phyloP scores from a whole-genome alignment of 1,140 invertebrate species.

The Diploscapter pachys region DNA sequence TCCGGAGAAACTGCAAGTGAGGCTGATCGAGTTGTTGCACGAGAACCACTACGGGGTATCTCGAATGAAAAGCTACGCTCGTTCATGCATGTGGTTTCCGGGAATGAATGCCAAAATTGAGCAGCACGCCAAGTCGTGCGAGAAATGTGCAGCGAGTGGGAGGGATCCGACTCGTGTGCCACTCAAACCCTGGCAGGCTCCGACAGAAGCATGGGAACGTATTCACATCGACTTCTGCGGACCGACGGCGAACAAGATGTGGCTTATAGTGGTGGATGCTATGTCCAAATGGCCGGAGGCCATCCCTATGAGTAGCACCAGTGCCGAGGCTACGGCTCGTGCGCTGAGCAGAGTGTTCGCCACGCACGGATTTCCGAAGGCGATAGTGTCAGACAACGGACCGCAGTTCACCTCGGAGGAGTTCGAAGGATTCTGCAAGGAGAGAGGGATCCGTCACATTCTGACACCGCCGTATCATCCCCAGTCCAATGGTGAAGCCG shows the following conservation, averaged over 20 bases:
- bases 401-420: conserved; percentile 52
- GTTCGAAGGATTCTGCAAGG: conserved; percentile 50
- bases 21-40: conserved; percentile 52
- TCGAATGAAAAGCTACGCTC: conserved; percentile 56
- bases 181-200: conserved; percentile 39
- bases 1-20: conserved; percentile 36
- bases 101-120: conserved; percentile 62
- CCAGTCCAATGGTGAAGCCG: conserved; percentile 52
- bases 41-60: conserved; percentile 49
- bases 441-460: conserved; percentile 41
- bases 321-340: conserved; percentile 13
- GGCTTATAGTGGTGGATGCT: conserved; percentile 62
- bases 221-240: conserved; percentile 61
- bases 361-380: conserved; percentile 41
- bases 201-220: conserved; percentile 48
- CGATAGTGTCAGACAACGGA: conserved; percentile 58
- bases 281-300: conserved; percentile 64
- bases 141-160: conserved; percentile 52
- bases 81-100: conserved; percentile 62
- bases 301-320: conserved; percentile 22
- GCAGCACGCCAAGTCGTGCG: conserved; percentile 59
- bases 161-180: conserved; percentile 27
- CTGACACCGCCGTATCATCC: conserved; percentile 50
- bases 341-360: conserved; percentile 35
- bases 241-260: conserved; percentile 52